Evolutionary conservation across 2,888 invertebrate genomes (phyloP).

Genomic region (Beris morrisii): DNA sequence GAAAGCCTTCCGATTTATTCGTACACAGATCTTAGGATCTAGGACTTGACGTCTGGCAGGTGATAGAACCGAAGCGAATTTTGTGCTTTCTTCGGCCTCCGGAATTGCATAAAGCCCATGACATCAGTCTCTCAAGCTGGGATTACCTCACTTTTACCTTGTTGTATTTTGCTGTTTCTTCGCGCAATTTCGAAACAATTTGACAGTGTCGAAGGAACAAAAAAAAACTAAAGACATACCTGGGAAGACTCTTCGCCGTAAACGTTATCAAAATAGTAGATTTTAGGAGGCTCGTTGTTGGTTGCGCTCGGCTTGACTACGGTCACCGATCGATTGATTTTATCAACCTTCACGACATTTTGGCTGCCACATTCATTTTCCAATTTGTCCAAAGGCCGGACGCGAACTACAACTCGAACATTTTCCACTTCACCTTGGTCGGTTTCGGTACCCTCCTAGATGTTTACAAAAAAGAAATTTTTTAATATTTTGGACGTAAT

Average conservation of each 20-base stretch:
- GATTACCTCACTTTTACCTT: too few relatives aligned
- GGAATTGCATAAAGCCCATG: too few relatives aligned
- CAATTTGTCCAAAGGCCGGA: conserved; percentile 87
- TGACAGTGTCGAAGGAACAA: too few relatives aligned
- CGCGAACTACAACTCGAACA: conserved; percentile 93
- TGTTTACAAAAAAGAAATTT: neutral
- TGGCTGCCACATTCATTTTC: conserved; percentile 74
- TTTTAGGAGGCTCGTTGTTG: conserved; percentile 77
- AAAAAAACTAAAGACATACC: conserved; percentile 55
- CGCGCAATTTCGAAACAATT: too few relatives aligned
- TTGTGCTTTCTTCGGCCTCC: too few relatives aligned
- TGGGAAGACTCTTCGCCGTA: conserved; percentile 85
- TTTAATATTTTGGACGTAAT: neutral
- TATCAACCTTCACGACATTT: conserved; percentile 76
- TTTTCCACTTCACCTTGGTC: conserved; percentile 75
- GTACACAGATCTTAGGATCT: too few relatives aligned
- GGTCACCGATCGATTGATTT: conserved; percentile 74
- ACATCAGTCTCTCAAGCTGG: too few relatives aligned
- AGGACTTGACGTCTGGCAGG: too few relatives aligned
- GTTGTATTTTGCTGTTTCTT: too few relatives aligned
- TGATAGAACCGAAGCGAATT: too few relatives aligned
- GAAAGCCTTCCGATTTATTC: too few relatives aligned
- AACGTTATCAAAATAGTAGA: conserved; percentile 93
- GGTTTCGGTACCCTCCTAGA: conserved; percentile 36
- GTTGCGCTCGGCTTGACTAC: conserved; percentile 73